phyloP scores from a whole-genome alignment of 2,113 vertebrate species.

The Sceloporus undulatus region DNA sequence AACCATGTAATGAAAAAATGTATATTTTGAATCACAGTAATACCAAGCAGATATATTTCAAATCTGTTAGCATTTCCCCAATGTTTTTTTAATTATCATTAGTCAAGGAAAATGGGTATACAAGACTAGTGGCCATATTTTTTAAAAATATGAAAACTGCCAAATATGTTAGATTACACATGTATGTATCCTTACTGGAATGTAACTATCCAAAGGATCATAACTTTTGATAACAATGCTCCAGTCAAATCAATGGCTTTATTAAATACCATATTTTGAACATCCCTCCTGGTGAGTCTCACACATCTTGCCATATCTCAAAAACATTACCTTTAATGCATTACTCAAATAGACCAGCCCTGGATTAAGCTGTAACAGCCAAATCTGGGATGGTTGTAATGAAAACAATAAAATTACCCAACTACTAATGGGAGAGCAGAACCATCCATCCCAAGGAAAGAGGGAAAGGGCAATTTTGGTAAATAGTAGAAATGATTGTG shows the following conservation, averaged over 20 bases:
- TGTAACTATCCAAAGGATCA: neutral
- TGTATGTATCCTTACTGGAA: neutral
- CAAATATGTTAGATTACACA: neutral
- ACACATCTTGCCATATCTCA: neutral
- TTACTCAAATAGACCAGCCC: neutral
- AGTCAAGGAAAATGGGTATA: neutral
- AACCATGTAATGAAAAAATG: accelerated
- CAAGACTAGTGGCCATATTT: neutral
- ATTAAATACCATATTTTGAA: neutral
- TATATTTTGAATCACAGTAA: neutral
- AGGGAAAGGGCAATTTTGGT: neutral
- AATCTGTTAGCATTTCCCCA: neutral
- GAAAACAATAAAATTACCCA: neutral
- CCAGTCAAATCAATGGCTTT: neutral
- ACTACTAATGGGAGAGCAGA: neutral
- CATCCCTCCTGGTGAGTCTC: neutral
- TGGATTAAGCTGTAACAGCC: accelerated
- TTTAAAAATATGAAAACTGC: neutral
- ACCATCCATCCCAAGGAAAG: accelerated
- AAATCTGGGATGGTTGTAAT: neutral
- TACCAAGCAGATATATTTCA: neutral
- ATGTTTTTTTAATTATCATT: neutral
- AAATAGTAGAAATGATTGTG: neutral
- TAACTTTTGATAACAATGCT: neutral
- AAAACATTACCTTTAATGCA: accelerated